Base-by-base conservation (phyloP, 1,140 invertebrate species). In the Condylostylus longicornis region DNA sequence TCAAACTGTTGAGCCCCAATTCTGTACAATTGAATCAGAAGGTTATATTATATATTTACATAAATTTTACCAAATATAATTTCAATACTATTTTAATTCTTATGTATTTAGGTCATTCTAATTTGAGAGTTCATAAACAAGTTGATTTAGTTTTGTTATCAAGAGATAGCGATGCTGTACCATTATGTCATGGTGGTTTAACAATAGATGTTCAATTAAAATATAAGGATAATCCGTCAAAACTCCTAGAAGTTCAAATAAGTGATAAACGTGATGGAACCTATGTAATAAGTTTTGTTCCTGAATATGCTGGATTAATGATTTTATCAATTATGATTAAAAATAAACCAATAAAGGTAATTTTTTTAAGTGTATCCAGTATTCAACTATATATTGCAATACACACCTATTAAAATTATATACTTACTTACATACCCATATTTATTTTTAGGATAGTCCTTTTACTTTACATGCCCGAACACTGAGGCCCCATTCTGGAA, bases 311-410 rank as follows among this genome's bases (percentile, higher is more conserved):
- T n/a, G 74, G 74, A 2, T 63, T 65, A 6, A 58, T 75, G 14
- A 53, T 69, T 20, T 51, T 78, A 3, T 68, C 66, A 18, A 62
- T 77, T 28, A 69, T 62, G 7, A 59, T 77, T 1, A 70, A 75
- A 46, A 69, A 71, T n/a, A 66, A 67, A 33, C 68, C 69, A 7
- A 69, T 77, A 27, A 70, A 73, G 58, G 71, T 72, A 56, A 49
- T 28, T 18, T 9, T 10, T 36, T 36, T 23, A 10, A 18, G 19
- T 27, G 12, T 19, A 40, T 4, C 23, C 23, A 18, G 17, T 18
- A n/a, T 27, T 33, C 6, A 33, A 40, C 13, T 33, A 30, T 39
- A 22, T 18, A 14, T 2, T 31, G 18, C n/a, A 6, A 28, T 28
- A 28, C 4, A 18, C 33, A 30, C 12, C 8, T 22, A n/a, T 28